Conservation (phyloP, 2,797 vertebrate genomes). For the Coranthus polyacanthus region DNA sequence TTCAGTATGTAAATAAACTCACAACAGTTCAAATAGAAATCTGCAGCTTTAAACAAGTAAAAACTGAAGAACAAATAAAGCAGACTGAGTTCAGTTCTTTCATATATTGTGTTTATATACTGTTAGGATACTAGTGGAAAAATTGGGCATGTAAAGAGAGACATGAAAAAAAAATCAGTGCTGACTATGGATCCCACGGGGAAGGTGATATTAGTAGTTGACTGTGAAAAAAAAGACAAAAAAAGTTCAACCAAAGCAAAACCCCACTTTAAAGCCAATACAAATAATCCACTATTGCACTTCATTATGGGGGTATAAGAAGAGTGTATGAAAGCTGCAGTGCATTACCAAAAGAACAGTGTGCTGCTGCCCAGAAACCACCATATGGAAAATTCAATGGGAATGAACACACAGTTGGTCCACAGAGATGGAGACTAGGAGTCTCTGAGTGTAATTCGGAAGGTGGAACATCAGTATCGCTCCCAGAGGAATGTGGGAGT, state of each 20-base stretch:
- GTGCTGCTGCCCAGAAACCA: slow-evolving; percentile 44
- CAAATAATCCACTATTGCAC: slow-evolving; percentile 60
- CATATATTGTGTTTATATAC: slow-evolving; percentile 37
- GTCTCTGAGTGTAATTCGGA: slow-evolving; percentile 49
- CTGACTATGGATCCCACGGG: slow-evolving; percentile 63
- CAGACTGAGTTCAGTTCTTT: slow-evolving; percentile 32
- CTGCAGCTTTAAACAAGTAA: slow-evolving; percentile 37
- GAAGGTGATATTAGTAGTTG: slow-evolving; percentile 60
- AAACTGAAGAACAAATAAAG: slow-evolving; percentile 45
- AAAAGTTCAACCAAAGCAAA: slow-evolving; percentile 73
- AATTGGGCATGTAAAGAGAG: slow-evolving; percentile 49
- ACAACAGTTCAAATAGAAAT: slow-evolving; percentile 39
- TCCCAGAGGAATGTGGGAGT: slow-evolving; percentile 66
- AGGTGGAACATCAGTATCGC: slow-evolving; percentile 72
- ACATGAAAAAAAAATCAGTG: slow-evolving; percentile 54
- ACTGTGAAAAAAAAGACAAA: slow-evolving; percentile 43
- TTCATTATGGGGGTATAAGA: slow-evolving; percentile 57
- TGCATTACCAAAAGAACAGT: slow-evolving; percentile 42
- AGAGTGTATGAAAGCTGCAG: slow-evolving; percentile 43
- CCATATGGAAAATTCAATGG: slow-evolving; percentile 60
- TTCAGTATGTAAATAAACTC: slow-evolving; percentile 63
- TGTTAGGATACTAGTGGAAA: slow-evolving; percentile 21
- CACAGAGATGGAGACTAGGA: slow-evolving; percentile 57
- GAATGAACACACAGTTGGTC: slow-evolving; percentile 50
- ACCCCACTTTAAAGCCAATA: slow-evolving; percentile 62